phyloP scores from a whole-genome alignment of 2,113 vertebrate species.

The Centrocercus urophasianus region DNA sequence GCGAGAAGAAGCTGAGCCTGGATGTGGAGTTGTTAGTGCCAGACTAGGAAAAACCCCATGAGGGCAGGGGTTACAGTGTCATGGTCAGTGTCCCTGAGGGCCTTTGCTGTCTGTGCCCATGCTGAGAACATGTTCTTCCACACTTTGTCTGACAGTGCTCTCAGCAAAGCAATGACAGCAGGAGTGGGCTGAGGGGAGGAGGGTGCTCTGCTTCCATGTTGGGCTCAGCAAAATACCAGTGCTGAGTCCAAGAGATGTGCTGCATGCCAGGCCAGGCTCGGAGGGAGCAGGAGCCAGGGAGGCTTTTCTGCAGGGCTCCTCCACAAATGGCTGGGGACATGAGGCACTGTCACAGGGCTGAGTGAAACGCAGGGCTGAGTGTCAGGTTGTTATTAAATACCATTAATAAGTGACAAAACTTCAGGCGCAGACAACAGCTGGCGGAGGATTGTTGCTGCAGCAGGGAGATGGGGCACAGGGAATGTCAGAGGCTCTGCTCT shows the following conservation, averaged over 20 bases:
- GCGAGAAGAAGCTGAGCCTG: not conserved
- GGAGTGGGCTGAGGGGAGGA: not conserved
- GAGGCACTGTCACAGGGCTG: not conserved
- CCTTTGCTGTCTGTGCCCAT: not conserved
- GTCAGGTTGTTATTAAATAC: conserved; percentile 49
- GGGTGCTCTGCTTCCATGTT: not conserved
- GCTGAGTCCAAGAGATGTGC: not conserved
- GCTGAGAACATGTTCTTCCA: not conserved
- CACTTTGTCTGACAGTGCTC: not conserved
- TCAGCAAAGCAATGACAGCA: not conserved
- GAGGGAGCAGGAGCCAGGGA: not conserved
- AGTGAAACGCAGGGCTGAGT: not conserved
- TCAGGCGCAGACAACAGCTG: not conserved
- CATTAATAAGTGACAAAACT: conserved; percentile 24
- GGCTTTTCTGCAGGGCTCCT: not conserved
- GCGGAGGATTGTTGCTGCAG: not conserved
- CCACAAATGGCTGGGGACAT: not conserved
- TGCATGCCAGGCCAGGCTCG: not conserved
- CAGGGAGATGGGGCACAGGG: not conserved
- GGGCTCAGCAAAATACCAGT: not conserved
- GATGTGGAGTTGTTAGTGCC: not conserved
- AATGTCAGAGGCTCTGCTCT: not conserved
- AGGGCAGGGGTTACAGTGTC: not conserved
- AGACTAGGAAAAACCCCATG: not conserved
- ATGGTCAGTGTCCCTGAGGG: not conserved